Evolutionary conservation across 1,140 invertebrate genomes (phyloP).

Genomic region (Tetragnatha versicolor): DNA sequence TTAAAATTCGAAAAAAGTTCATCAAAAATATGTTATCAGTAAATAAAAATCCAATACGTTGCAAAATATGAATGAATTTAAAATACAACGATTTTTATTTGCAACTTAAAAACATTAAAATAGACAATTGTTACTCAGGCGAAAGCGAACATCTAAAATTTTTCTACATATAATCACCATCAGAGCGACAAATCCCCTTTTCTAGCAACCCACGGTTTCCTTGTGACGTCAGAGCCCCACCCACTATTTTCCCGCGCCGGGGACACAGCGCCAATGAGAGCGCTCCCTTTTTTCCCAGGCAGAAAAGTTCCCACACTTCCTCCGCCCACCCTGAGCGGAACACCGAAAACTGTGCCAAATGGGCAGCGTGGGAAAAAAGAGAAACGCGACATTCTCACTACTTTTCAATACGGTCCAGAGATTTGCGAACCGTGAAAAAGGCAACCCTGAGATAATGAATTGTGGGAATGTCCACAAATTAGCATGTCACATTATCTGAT

Average conservation of each 20-base stretch:
- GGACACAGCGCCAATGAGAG: slow-evolving; percentile 10
- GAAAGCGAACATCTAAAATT: too few relatives aligned
- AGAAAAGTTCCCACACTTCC: slow-evolving; percentile 52
- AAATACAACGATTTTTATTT: too few relatives aligned
- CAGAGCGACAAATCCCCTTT: background rate
- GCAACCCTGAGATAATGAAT: slow-evolving; percentile 47
- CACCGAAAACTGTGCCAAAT: slow-evolving; percentile 45
- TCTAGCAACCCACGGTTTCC: background rate
- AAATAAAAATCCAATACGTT: too few relatives aligned
- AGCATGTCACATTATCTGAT: slow-evolving; percentile 44
- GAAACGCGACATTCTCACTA: slow-evolving; percentile 40
- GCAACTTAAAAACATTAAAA: too few relatives aligned
- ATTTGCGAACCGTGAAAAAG: slow-evolving; percentile 46
- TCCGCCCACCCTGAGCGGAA: slow-evolving; percentile 43
- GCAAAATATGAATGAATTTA: too few relatives aligned
- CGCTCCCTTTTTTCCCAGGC: too few relatives aligned
- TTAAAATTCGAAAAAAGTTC: too few relatives aligned
- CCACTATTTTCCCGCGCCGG: slow-evolving; percentile 25
- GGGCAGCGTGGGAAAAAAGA: slow-evolving; percentile 44
- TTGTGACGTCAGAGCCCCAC: slow-evolving; percentile 28
- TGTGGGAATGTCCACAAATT: slow-evolving; percentile 48
- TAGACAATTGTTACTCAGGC: too few relatives aligned
- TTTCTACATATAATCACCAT: too few relatives aligned
- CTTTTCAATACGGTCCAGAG: slow-evolving; percentile 35
- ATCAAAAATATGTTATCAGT: too few relatives aligned